These are phyloP conservation scores for Serilophus lunatus DNA, from an alignment of 2,113 vertebrate species.

Conservation along the genomic window DNA sequence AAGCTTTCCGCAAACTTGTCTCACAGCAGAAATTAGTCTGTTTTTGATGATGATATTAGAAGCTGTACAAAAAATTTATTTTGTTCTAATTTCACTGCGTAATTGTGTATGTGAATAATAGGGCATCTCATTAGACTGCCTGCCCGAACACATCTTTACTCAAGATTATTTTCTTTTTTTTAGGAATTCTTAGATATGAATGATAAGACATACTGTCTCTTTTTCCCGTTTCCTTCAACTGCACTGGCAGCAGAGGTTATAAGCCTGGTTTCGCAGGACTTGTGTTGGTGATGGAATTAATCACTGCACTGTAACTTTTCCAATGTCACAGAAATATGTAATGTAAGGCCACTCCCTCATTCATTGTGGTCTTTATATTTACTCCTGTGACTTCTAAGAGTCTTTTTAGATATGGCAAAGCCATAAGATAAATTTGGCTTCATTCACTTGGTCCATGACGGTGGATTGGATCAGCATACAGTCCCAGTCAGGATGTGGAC, in stretches of 20 bases:
- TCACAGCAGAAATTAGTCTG: background rate
- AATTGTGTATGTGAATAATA: background rate
- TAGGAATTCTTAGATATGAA: background rate
- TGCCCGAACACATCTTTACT: background rate
- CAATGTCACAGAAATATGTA: background rate
- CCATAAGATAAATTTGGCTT: background rate
- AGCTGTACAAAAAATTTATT: background rate
- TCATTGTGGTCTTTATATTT: background rate
- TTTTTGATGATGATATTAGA: background rate
- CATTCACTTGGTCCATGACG: rapidly evolving
- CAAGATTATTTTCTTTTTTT: background rate
- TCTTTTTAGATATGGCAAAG: background rate
- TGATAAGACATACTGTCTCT: background rate
- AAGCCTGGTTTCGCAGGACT: background rate
- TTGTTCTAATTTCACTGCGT: background rate
- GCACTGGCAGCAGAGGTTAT: background rate
- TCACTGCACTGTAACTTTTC: background rate
- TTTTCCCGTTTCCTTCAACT: background rate
- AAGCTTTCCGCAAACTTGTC: background rate
- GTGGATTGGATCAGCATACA: background rate
- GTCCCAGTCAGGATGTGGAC: background rate
- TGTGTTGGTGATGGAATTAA: background rate
- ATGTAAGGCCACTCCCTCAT: background rate
- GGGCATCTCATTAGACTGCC: background rate
- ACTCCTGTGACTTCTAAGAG: background rate